These are phyloP conservation scores for Phasianus colchicus DNA, from an alignment of 2,113 vertebrate species.

Conservation along the genomic window DNA sequence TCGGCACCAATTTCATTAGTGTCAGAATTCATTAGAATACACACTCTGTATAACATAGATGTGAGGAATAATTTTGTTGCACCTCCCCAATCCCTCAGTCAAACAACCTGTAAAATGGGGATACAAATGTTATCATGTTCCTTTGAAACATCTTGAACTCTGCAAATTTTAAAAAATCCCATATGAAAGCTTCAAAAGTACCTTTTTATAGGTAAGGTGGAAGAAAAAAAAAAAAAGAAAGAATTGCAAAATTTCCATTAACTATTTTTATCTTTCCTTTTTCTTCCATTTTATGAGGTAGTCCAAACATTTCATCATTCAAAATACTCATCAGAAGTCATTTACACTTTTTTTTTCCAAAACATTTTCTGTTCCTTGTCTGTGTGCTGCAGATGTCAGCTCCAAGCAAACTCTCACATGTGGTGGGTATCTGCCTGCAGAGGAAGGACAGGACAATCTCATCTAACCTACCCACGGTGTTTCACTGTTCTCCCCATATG, in stretches of 20 bases:
- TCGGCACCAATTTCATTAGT: background rate
- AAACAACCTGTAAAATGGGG: background rate
- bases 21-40: background rate
- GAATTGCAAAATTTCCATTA: background rate
- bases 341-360: background rate
- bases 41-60: background rate
- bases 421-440: conserved; percentile 1
- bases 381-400: conserved; percentile 54
- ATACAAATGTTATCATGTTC: background rate
- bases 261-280: conserved; percentile 17
- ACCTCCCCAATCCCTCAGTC: background rate
- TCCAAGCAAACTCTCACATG: background rate
- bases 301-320: conserved; percentile 22
- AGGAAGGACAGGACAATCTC: conserved; percentile 6
- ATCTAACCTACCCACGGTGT: background rate
- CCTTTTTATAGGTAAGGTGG: background rate
- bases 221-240: background rate
- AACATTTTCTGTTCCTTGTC: conserved; percentile 1
- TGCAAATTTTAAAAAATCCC: background rate
- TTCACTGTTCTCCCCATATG: conserved; percentile 34
- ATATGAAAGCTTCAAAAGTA: background rate
- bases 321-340: conserved; percentile 13
- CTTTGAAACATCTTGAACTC: background rate
- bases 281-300: conserved; percentile 14
- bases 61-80: conserved; percentile 11